A percentile compares a stretch with the other conserved stretches of the same genome.
Conservation (phyloP, 2,888 invertebrate species). For the Odontocerum albicorne region DNA sequence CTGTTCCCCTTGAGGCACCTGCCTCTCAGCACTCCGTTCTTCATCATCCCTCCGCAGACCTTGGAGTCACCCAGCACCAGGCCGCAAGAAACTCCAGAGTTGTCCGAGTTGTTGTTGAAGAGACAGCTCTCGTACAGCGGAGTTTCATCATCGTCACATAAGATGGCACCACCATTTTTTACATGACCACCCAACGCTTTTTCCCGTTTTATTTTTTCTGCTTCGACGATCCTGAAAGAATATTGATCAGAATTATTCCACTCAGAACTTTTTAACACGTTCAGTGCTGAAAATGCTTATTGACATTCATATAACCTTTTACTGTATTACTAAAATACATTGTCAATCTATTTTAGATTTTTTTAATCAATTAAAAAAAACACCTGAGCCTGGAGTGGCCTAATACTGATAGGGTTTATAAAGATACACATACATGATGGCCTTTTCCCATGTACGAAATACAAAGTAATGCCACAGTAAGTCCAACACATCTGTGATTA, state of each 20-base stretch:
- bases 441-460: too few relatives aligned
- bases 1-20: conserved; percentile 41
- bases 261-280: too few relatives aligned
- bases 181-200: conserved; percentile 33
- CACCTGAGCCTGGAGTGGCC: too few relatives aligned
- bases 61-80: conserved; percentile 13
- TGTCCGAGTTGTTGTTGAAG: conserved; percentile 26
- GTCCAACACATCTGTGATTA: too few relatives aligned
- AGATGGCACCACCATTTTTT: conserved; percentile 31
- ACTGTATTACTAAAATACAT: too few relatives aligned
- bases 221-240: conserved; percentile 41
- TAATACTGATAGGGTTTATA: too few relatives aligned
- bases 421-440: too few relatives aligned
- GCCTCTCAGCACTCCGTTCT: conserved; percentile 25
- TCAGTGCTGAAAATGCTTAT: too few relatives aligned
- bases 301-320: too few relatives aligned
- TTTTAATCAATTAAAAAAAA: too few relatives aligned
- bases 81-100: conserved; percentile 20
- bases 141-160: conserved; percentile 24
- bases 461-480: too few relatives aligned
- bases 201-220: conserved; percentile 48
- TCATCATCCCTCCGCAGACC: conserved; percentile 27
- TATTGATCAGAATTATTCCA: neutral
- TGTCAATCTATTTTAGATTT: too few relatives aligned
- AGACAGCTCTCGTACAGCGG: conserved; percentile 29